Conservation (phyloP, 2,113 vertebrate genomes). For the Nothocercus julius region DNA sequence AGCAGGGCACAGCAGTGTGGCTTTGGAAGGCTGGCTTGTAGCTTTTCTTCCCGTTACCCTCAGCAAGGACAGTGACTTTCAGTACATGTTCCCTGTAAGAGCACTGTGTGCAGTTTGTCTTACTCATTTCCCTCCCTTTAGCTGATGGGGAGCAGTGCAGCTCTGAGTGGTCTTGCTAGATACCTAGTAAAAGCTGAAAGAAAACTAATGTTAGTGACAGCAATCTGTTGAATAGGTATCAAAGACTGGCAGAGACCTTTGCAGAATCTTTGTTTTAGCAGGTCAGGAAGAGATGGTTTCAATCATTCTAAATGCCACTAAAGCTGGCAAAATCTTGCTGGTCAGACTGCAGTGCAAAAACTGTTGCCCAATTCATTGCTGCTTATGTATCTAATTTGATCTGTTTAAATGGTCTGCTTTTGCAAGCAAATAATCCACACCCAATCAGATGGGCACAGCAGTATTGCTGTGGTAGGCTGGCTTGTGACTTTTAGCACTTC, state of each 20-base stretch:
- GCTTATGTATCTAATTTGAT: neutral
- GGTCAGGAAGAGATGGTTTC: neutral
- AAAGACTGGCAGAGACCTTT: neutral
- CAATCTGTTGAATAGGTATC: neutral
- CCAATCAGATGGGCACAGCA: neutral
- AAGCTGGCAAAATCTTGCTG: neutral
- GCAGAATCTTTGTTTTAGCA: neutral
- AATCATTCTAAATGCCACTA: neutral
- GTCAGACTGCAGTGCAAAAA: neutral
- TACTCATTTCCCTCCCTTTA: neutral
- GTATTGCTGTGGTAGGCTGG: neutral
- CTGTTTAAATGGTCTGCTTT: neutral
- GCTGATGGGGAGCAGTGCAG: neutral
- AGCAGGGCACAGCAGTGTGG: neutral
- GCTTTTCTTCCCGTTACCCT: neutral
- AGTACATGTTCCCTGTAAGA: neutral
- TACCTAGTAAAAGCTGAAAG: neutral
- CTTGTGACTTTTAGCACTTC: neutral
- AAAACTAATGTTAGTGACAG: neutral
- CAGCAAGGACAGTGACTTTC: neutral
- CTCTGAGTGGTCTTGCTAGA: neutral
- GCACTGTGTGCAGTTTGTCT: fast-evolving
- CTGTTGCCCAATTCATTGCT: neutral
- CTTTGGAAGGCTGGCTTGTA: neutral
- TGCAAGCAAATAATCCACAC: neutral